Conservation (phyloP, 2,888 invertebrate species). For the Hoplodrina ambigua region DNA sequence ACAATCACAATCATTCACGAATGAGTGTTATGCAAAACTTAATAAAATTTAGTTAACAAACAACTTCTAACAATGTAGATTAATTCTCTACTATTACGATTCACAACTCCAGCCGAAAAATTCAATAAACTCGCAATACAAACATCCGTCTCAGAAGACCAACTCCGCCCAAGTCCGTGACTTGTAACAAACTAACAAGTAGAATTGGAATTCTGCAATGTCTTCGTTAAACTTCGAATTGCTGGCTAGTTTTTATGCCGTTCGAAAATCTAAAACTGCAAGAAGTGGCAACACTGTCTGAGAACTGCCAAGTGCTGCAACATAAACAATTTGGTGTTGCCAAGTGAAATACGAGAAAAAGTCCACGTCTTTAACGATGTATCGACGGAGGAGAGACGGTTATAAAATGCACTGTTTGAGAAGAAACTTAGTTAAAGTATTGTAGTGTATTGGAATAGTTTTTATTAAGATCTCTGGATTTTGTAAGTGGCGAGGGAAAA, state of each 20-base stretch:
- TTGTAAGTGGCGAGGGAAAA: not conserved
- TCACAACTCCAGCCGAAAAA: constrained; percentile 9
- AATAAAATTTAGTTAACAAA: not conserved
- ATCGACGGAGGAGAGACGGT: constrained; percentile 23
- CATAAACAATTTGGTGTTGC: constrained; percentile 63
- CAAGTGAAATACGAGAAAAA: constrained; percentile 53
- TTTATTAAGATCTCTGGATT: not conserved
- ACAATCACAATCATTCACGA: not conserved
- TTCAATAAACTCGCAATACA: constrained; percentile 1
- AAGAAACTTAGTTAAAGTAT: constrained; percentile 27
- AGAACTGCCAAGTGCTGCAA: constrained; percentile 50
- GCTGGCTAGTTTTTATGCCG: constrained; percentile 59
- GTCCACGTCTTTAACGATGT: constrained; percentile 53
- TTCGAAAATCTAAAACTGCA: constrained; percentile 56
- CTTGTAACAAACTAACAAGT: constrained; percentile 49
- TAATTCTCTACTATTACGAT: constrained; percentile 2
- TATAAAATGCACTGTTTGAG: constrained; percentile 14
- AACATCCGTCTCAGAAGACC: constrained; percentile 22
- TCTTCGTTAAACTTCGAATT: constrained; percentile 62
- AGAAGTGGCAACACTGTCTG: constrained; percentile 57
- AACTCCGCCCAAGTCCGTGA: constrained; percentile 48
- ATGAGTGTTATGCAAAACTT: not conserved
- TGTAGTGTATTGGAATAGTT: not conserved
- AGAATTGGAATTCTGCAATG: constrained; percentile 62
- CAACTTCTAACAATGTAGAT: not conserved